A percentile compares a stretch with the other conserved stretches of the same genome.
phyloP scores from a whole-genome alignment of 2,888 invertebrate genomes.

The Drosophila engyochracea region DNA sequence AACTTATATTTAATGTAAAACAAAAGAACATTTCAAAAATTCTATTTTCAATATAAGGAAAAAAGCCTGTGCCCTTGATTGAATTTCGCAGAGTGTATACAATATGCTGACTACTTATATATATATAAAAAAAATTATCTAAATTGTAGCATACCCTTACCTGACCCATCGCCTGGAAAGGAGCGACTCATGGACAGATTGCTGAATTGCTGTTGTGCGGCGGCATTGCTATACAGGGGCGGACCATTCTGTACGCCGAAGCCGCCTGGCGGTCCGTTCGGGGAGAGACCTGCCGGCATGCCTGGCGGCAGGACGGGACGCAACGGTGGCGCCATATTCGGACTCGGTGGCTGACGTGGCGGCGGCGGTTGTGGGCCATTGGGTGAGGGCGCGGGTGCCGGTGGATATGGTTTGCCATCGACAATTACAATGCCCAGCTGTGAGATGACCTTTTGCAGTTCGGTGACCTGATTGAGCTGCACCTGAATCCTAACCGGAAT shows the following conservation, averaged over 20 bases:
- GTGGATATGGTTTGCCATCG: conserved; percentile 92
- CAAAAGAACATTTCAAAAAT: neutral
- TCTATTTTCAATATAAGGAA: neutral
- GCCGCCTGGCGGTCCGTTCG: conserved; percentile 80
- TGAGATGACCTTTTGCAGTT: conserved; percentile 91
- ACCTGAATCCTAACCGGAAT: conserved; percentile 94
- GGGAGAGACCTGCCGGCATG: conserved; percentile 83
- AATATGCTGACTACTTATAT: neutral
- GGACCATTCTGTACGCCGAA: conserved; percentile 84
- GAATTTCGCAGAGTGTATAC: neutral
- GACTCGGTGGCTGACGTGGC: conserved; percentile 84
- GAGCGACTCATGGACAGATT: conserved; percentile 84
- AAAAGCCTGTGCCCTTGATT: neutral
- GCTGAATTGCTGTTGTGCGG: conserved; percentile 83
- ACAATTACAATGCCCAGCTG: conserved; percentile 93
- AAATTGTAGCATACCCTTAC: conserved; percentile 70
- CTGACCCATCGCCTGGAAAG: conserved; percentile 83
- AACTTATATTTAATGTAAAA: neutral
- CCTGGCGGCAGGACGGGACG: conserved; percentile 84
- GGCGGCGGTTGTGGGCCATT: conserved; percentile 82
- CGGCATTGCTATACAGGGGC: conserved; percentile 83
- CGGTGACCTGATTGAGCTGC: conserved; percentile 92
- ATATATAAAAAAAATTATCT: neutral
- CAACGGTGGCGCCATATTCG: conserved; percentile 85
- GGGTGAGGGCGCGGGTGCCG: conserved; percentile 79